Evolutionary conservation across 2,888 invertebrate genomes (phyloP), one percentile per base, ranked within the genome.

Genomic region (Drosophila fungiperda): DNA sequence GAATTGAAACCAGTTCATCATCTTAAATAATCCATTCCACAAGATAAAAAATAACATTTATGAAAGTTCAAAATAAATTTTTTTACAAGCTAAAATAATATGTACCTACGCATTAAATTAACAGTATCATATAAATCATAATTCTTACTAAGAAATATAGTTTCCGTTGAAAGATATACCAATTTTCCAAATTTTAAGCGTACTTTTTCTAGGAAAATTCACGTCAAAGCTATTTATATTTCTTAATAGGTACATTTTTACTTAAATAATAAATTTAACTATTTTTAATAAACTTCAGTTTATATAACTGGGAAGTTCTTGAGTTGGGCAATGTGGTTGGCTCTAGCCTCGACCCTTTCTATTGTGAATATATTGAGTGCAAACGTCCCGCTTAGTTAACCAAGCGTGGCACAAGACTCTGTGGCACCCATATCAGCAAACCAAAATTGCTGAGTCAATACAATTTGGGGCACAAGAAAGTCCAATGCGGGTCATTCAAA

Each of bases 381-480:
- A 65, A 83, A 80, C 68, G 73, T 77, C 65, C 63, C 64, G 72
- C 68, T 88, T 83, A 88, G 86, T 83, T 88, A 78, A 73, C 78
- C 76, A 81, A 67, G 83, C 80, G 86, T 55, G 67, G 61, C 68
- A 67, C 59, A 53, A 61, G 36, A 71, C 36, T 55, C 52, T 60
- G 49, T 67, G 20, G 48, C 50, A 77, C 82, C 85, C 80, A 82
- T 82, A 87, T 87, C 87, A 84, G 68, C 49, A 55, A 58, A 38
- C 40, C 36, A 35, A 73, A 89, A 69, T 67, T 70, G 82, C 84
- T 89, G 80, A 84, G 84, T 87, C 85, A 87, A 84, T 84, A 73
- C 59, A 77, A 76, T 60, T 75, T 64, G 42, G 26, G 36, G 55
- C 17, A 64, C 29, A 23, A 36, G 40, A 35, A 63, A 65, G 29